Evolutionary conservation across 2,797 vertebrate species (phyloP), one percentile per base, ranked within the genome.

Genomic region (Trachops cirrhosus): DNA sequence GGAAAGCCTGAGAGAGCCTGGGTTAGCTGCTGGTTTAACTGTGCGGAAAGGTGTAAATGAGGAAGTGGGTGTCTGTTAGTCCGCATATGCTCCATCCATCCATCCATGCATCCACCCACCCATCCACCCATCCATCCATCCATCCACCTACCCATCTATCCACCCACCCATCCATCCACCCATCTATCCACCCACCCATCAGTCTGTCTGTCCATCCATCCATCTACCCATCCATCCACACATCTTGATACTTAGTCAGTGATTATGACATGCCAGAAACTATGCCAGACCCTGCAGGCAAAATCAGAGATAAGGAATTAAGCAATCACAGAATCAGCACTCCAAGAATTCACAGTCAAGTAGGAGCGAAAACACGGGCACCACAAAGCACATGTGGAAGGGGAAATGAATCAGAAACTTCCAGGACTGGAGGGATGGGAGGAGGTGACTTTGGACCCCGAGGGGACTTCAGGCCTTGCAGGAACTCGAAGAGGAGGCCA

Each of bases 241-340:
- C 46, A 73, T 52, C 37, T 46, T 46, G 64, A 44, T 80, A 79
- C 48, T 78, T 92, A 93, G 8, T 86, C 39, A 86, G 67, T 46
- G 57, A 78, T 74, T 46, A 82, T 68, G 22, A 70, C 46, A 85
- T 29, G 8, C 80, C 50, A 57, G 94, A 39, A 89, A 77, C 10
- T 4, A 70, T 19, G 86, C 54, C 91, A 94, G 80, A 52, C 57
- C 34, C 62, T 24, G 19, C 12, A 10, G 54, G 54, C 73, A 95
- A 89, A 95, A 48, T 74, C 90, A 94, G 70, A 70, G 41, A 75
- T 24, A 46, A 93, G 85, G 54, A 95, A 96, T 41, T 59, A 89
- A 46, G 32, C n/a, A 73, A 62, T 44, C 52, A n/a, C 3, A n/a
- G 93, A 93, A 87, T 83, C 85, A 67, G 87, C 24, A 14, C 62